Conservation (phyloP, 2,797 vertebrate genomes). For the Pipistrellus pygmaeus region DNA sequence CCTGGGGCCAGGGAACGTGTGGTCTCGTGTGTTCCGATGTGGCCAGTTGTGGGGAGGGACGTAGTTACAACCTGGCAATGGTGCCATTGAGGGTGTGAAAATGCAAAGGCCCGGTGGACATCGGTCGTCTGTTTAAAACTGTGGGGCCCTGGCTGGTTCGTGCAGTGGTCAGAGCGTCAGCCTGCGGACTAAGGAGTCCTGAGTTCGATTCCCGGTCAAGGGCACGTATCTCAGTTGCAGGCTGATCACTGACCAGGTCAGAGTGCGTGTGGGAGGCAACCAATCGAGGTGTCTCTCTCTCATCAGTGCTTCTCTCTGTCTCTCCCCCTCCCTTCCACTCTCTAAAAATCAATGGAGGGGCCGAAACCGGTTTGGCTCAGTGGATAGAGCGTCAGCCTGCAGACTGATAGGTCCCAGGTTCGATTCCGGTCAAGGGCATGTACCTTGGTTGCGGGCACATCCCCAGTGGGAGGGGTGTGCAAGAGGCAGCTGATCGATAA, state of each 20-base stretch:
- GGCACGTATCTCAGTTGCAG: neutral
- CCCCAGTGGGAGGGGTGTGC: no score
- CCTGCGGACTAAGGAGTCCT: neutral
- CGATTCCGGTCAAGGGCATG: no score
- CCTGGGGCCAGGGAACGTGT: neutral
- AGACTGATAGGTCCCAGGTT: no score
- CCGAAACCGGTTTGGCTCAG: no score
- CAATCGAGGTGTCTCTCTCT: neutral
- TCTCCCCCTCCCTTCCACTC: neutral
- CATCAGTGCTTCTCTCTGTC: neutral
- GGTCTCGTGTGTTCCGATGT: neutral
- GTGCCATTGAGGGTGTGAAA: neutral
- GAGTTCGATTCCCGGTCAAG: neutral
- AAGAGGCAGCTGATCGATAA: no score
- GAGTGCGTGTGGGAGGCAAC: neutral
- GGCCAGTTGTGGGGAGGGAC: fast-evolving
- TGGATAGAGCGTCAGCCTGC: no score
- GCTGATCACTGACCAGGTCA: no score
- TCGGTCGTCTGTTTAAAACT: neutral
- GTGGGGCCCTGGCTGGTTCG: neutral
- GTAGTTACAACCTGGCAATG: no score
- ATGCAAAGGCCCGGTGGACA: neutral
- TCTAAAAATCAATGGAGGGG: neutral
- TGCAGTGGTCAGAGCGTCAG: neutral
- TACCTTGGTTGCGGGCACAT: no score